Conservation (phyloP, 1,140 invertebrate genomes). For the Drosophila bifasciata region DNA sequence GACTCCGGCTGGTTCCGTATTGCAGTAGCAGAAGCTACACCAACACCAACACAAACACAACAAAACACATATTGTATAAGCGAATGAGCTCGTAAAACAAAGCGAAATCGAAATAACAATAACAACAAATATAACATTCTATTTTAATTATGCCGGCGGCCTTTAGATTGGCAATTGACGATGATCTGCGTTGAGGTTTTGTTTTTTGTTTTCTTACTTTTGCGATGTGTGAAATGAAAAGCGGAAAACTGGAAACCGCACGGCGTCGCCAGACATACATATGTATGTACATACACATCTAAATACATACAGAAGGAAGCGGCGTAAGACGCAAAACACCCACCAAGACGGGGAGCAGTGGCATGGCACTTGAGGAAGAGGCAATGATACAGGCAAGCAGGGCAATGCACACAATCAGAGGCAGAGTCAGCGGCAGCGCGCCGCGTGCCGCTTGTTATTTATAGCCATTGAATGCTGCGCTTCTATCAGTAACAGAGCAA, state of each 20-base stretch:
- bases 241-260: constrained; percentile 67
- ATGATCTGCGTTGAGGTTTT: constrained; percentile 47
- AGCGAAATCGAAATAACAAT: constrained; percentile 18
- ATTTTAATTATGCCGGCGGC: constrained; percentile 74
- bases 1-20: constrained; percentile 72
- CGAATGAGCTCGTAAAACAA: constrained; percentile 21
- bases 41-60: no score
- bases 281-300: no score
- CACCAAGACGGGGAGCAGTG: constrained; percentile 31
- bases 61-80: constrained; percentile 1
- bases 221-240: constrained; percentile 41
- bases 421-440: constrained; percentile 24
- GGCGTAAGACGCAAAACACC: constrained; percentile 65
- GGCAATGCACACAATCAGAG: constrained; percentile 45
- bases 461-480: constrained; percentile 59
- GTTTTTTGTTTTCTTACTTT: constrained; percentile 21
- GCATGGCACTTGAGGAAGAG: constrained; percentile 1
- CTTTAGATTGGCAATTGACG: constrained; percentile 76
- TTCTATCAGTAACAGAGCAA: constrained; percentile 43
- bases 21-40: constrained; percentile 39
- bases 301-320: constrained; percentile 4
- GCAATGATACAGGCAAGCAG: constrained; percentile 6
- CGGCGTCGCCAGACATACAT: constrained; percentile 30
- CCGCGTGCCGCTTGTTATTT: constrained; percentile 78
- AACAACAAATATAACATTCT: constrained; percentile 40